Percentiles rank a stretch among this genome's conserved stretches.
These are phyloP conservation scores for Biston betularia DNA, from an alignment of 2,888 invertebrate genomes.

Conservation along the genomic window DNA sequence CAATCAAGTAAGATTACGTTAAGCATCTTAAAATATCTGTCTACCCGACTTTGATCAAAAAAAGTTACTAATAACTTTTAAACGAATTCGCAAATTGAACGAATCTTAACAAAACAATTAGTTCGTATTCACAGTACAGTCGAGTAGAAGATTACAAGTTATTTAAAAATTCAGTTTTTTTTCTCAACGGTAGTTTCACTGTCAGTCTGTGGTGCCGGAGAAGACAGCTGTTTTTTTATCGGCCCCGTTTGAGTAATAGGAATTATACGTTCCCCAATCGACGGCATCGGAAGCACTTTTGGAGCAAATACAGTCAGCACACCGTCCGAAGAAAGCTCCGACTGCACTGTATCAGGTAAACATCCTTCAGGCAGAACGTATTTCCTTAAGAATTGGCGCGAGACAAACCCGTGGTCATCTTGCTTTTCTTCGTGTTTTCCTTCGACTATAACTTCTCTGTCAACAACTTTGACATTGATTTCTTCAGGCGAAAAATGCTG, in stretches of 20 bases:
- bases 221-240: slow-evolving; percentile 67
- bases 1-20: background rate
- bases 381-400: slow-evolving; percentile 90
- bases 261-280: slow-evolving; percentile 84
- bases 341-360: slow-evolving; percentile 89
- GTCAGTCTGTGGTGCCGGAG: slow-evolving; percentile 38
- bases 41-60: slow-evolving; percentile 1
- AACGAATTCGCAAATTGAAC: background rate
- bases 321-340: slow-evolving; percentile 91
- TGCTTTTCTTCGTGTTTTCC: slow-evolving; percentile 92
- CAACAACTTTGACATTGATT: slow-evolving; percentile 90
- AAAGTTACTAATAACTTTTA: background rate
- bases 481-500: slow-evolving; percentile 92
- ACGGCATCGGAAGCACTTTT: slow-evolving; percentile 70
- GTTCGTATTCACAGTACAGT: background rate
- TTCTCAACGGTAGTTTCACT: slow-evolving; percentile 21
- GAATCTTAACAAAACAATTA: background rate
- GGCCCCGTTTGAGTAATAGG: slow-evolving; percentile 88
- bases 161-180: background rate
- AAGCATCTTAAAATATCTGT: background rate
- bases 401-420: slow-evolving; percentile 90
- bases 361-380: slow-evolving; percentile 91
- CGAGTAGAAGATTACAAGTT: background rate
- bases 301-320: slow-evolving; percentile 91
- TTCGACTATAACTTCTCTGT: slow-evolving; percentile 89